phyloP scores from a whole-genome alignment of 2,888 invertebrate genomes.

The Chloroclysta siterata region DNA sequence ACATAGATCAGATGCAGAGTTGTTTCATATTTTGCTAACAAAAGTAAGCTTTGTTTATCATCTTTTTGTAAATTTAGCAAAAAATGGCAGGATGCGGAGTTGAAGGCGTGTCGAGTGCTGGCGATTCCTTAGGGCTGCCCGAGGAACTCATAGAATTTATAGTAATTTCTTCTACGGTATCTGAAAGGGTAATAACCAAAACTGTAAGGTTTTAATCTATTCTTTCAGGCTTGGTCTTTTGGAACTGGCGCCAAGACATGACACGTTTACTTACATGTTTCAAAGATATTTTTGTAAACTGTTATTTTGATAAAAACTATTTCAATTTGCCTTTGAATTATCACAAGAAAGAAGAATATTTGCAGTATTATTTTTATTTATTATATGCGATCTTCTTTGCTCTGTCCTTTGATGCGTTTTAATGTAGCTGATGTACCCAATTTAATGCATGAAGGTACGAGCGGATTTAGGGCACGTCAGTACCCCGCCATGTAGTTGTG shows the following conservation, averaged over 20 bases:
- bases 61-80: conserved; percentile 67
- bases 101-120: conserved; percentile 73
- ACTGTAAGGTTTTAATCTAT: background rate
- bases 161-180: conserved; percentile 3
- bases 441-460: no score
- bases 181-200: background rate
- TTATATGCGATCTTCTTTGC: no score
- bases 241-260: background rate
- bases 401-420: no score
- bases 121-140: conserved; percentile 55
- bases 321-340: no score
- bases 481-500: no score
- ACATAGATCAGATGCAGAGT: conserved; percentile 47
- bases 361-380: no score
- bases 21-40: conserved; percentile 58
- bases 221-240: background rate
- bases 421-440: no score
- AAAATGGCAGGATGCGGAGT: conserved; percentile 77
- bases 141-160: conserved; percentile 3
- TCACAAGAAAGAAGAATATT: no score
- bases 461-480: no score
- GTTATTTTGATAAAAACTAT: no score
- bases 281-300: no score
- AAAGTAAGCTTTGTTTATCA: conserved; percentile 59
- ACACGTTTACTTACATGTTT: background rate